Conservation (phyloP, 1,140 invertebrate species). For the Bathynomus jamesi region DNA sequence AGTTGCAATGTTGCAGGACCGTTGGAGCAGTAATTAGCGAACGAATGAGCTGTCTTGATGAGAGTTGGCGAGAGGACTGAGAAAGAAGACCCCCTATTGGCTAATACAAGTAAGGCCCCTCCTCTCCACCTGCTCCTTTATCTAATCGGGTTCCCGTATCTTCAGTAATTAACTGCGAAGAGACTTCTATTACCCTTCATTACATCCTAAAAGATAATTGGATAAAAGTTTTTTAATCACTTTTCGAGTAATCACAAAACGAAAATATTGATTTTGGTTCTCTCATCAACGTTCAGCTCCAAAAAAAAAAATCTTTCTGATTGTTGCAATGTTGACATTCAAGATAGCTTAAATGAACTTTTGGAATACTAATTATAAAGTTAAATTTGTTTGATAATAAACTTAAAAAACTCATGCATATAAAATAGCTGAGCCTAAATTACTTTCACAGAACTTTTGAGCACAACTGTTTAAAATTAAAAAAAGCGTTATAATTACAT, state of each 20-base stretch:
- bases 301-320: too few species aligned
- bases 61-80: neutral
- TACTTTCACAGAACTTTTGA: neutral
- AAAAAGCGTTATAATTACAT: neutral
- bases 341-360: neutral
- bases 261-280: too few species aligned
- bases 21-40: neutral
- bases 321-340: neutral
- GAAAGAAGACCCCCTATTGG: neutral
- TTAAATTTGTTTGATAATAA: neutral
- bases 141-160: neutral
- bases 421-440: neutral
- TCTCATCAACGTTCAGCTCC: too few species aligned
- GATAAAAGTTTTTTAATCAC: too few species aligned
- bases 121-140: neutral
- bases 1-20: neutral
- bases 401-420: conserved; percentile 1
- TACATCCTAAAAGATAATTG: neutral
- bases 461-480: neutral
- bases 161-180: neutral
- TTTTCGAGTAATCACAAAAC: too few species aligned
- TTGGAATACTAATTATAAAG: neutral
- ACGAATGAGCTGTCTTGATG: neutral
- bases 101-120: neutral
- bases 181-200: neutral